Base-by-base conservation (phyloP, 2,797 vertebrate species). In the Crocidura indochinensis region DNA sequence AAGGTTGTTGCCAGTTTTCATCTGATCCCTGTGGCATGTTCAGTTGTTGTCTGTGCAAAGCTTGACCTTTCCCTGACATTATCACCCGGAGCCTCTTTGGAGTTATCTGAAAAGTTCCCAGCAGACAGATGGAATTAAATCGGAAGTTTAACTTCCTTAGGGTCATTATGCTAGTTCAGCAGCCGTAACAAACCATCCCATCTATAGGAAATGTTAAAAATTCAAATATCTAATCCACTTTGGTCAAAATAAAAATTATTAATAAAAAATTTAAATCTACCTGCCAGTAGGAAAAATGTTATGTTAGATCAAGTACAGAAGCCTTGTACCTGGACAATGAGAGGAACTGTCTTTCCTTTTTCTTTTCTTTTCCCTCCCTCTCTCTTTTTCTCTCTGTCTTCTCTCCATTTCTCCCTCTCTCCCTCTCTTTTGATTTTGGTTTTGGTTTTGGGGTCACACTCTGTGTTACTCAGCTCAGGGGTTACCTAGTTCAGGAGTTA, bases 1-100 rank as follows among this genome's bases (percentile, higher is more conserved):
- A 95, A 95, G 80, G 87, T 31, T 69, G 51, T 90, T 84, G 77
- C 89, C 87, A 92, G 93, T 72, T 93, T 74, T 91, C 92, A 73
- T 88, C 92, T 90, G 83, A 90, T 94, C 93, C 88, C 67, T 19
- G 53, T 44, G 73, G 91, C 86, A 67, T 76, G 68, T 44, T 91
- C 19, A 62, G 78, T 93, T 93, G 96, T 78, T 91, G 86, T 92
- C 88, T 56, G 69, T 65, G n/a, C 92, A 93, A 76, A 90, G 82
- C 47, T 64, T 94, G 96, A 91, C 94, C 83, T 93, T 86, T 92
- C 87, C 93, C 86, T 95, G 94, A 95, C 86, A 81, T 96, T 91
- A 95, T 83, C 91, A 64, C 38, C 2, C 53, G 72, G 91, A 95
- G 72, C 31, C 75, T 94, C 76, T 85, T 91, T 76, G 2, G 44